These are phyloP conservation scores for Leptatherina wallacei DNA, from an alignment of 2,797 vertebrate genomes.

Conservation along the genomic window DNA sequence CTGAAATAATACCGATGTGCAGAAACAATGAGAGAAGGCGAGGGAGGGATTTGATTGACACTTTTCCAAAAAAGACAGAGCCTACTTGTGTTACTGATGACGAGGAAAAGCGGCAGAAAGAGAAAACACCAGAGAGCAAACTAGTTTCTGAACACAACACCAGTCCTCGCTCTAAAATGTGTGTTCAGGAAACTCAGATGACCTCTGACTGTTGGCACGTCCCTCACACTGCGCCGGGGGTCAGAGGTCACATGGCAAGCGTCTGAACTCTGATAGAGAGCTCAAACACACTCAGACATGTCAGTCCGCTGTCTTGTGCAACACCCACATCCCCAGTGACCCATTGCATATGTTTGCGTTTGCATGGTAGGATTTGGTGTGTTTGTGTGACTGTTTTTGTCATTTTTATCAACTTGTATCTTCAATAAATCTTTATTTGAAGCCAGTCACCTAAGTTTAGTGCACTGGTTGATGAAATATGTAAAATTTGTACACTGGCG, in stretches of 20 bases:
- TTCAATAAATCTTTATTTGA: conserved; percentile 12
- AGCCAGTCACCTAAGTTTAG: background rate
- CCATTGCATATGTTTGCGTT: conserved; percentile 11
- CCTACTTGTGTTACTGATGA: background rate
- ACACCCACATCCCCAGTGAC: conserved; percentile 27
- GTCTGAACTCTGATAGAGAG: conserved; percentile 70
- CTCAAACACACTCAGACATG: conserved; percentile 72
- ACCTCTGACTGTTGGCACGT: conserved; percentile 67
- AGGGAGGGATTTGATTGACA: conserved; percentile 4
- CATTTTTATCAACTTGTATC: background rate
- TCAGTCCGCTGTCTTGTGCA: conserved; percentile 52
- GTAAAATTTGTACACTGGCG: conserved; percentile 10
- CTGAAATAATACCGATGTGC: conserved; percentile 38
- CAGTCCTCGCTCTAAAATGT: conserved; percentile 30
- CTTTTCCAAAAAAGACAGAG: conserved; percentile 25
- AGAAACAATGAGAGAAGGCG: conserved; percentile 38
- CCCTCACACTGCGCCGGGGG: conserved; percentile 51
- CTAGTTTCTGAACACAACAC: conserved; percentile 13
- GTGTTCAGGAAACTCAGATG: conserved; percentile 70
- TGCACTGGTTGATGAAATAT: background rate
- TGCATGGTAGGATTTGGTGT: conserved; percentile 1
- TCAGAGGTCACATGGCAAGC: conserved; percentile 68
- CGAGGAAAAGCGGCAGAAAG: conserved; percentile 4
- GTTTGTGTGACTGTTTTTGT: conserved; percentile 2
- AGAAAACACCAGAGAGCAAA: background rate